Conservation (phyloP, 2,797 vertebrate species). For the Lates japonicus region DNA sequence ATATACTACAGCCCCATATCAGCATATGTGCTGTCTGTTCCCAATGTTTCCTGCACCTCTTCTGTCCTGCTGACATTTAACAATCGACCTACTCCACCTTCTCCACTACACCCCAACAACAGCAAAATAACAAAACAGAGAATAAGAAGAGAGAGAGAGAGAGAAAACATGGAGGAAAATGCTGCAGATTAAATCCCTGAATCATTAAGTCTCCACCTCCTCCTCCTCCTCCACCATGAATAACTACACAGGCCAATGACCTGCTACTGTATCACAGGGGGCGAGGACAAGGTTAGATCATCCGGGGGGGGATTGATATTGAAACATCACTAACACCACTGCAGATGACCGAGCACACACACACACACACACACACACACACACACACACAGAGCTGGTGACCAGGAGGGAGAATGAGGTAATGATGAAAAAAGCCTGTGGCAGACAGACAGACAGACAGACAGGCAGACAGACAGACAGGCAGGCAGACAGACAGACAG, state of each 20-base stretch:
- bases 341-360: slow-evolving; percentile 36
- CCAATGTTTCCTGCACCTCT: not conserved
- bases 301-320: slow-evolving; percentile 58
- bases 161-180: not conserved
- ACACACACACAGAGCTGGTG: slow-evolving; percentile 37
- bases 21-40: not conserved
- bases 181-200: not conserved
- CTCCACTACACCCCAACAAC: no score
- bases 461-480: slow-evolving; percentile 39
- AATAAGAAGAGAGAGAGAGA: not conserved
- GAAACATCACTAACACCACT: slow-evolving; percentile 54
- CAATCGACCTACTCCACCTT: not conserved
- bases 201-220: slow-evolving; percentile 26
- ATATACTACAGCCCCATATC: not conserved
- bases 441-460: slow-evolving; percentile 39
- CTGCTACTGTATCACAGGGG: slow-evolving; percentile 47
- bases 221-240: slow-evolving; percentile 23
- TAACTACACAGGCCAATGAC: slow-evolving; percentile 37
- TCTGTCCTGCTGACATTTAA: not conserved
- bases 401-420: slow-evolving; percentile 70
- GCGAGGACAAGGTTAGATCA: slow-evolving; percentile 53
- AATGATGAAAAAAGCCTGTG: slow-evolving; percentile 65
- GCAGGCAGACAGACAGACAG: slow-evolving; percentile 37
- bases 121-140: no score
- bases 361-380: slow-evolving; percentile 21